Conservation (phyloP, 2,797 vertebrate genomes). For the Gorsachius magnificus region DNA sequence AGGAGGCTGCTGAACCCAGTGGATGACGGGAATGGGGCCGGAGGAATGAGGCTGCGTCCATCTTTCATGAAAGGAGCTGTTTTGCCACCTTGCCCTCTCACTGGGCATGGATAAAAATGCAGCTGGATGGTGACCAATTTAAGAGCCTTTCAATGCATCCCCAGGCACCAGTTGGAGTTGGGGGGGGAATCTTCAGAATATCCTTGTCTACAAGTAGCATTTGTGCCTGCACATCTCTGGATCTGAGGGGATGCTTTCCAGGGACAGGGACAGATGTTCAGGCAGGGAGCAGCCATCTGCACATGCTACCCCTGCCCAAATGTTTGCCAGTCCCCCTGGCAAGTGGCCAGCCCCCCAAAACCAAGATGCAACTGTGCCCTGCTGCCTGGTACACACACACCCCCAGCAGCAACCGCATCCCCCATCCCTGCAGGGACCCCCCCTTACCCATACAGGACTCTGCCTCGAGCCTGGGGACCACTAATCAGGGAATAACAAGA, state of each 20-base stretch:
- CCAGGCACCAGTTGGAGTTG: background rate
- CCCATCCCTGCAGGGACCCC: rapidly evolving
- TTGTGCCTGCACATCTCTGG: background rate
- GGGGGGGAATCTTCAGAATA: background rate
- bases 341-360: background rate
- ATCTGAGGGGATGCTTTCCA: background rate
- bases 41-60: background rate
- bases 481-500: background rate
- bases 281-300: background rate
- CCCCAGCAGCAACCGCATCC: background rate
- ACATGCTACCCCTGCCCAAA: background rate
- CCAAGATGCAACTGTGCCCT: background rate
- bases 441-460: rapidly evolving
- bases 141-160: background rate
- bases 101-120: background rate
- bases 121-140: background rate
- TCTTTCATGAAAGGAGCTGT: background rate
- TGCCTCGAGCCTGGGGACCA: background rate
- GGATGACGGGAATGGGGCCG: background rate
- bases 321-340: background rate
- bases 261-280: background rate
- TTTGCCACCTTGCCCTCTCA: background rate
- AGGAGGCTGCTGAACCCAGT: background rate
- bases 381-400: background rate
- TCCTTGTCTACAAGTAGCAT: background rate